Percentiles rank a stretch among this genome's conserved stretches.
Evolutionary conservation across 2,113 vertebrate genomes (phyloP).

Genomic region (Zosterops borbonicus): DNA sequence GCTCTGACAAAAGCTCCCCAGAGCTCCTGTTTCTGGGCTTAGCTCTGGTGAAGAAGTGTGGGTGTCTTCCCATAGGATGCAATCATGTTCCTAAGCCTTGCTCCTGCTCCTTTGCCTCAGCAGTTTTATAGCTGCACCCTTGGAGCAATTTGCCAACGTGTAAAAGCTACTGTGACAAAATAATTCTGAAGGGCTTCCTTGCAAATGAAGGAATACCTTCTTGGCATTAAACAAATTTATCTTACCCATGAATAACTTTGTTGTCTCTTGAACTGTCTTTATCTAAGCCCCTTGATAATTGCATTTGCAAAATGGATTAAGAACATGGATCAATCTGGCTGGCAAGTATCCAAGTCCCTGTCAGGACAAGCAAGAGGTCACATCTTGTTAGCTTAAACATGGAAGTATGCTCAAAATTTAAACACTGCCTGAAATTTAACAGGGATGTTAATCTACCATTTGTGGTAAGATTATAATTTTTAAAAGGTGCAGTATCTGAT

Average conservation of each 20-base stretch:
- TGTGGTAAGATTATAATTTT: not conserved
- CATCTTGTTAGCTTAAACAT: not conserved
- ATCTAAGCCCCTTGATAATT: constrained; percentile 39
- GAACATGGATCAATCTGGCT: constrained; percentile 34
- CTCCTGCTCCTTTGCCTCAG: not conserved
- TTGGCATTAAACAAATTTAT: constrained; percentile 2
- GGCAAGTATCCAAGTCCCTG: not conserved
- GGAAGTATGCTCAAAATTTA: not conserved
- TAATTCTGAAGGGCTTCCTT: not conserved
- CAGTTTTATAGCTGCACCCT: not conserved
- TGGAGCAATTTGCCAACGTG: not conserved
- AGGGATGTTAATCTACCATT: not conserved
- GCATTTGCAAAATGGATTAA: constrained; percentile 56
- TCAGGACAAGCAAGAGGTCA: constrained; percentile 10
- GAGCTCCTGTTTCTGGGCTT: not conserved
- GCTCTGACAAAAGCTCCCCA: not conserved
- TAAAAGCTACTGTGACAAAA: not conserved
- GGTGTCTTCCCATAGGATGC: not conserved
- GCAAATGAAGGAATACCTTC: not conserved
- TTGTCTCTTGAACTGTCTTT: constrained; percentile 46
- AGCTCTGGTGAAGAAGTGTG: not conserved
- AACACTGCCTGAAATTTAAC: not conserved
- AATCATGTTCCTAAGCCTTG: not conserved
- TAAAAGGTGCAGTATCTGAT: not conserved
- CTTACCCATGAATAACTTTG: not conserved